A percentile compares a stretch with the other conserved stretches of the same genome.
Evolutionary conservation across 2,888 invertebrate species (phyloP).

Genomic region (Leucophora obtusa): DNA sequence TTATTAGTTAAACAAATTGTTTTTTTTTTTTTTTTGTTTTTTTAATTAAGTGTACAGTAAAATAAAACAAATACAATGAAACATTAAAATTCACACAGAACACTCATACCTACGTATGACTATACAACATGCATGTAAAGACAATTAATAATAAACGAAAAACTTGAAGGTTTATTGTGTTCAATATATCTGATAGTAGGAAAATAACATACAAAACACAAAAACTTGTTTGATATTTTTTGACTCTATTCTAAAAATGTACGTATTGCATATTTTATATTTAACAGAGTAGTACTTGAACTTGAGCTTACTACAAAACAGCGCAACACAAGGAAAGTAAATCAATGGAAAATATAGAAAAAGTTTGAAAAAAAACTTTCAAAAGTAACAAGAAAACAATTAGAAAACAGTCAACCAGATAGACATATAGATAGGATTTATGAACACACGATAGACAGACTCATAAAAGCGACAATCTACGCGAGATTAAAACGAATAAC

Average conservation of each 20-base stretch:
- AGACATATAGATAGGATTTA: not conserved
- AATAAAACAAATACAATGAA: not conserved
- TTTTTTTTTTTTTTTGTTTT: constrained; percentile 6
- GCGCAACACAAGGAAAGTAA: constrained; percentile 15
- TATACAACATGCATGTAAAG: not conserved
- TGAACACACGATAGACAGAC: not conserved
- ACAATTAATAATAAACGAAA: constrained; percentile 19
- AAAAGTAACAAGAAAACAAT: not conserved
- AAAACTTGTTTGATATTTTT: constrained; percentile 37
- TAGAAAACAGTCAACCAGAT: not conserved
- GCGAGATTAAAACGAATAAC: too few species aligned
- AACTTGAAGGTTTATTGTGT: constrained; percentile 24
- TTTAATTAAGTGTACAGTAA: constrained; percentile 43
- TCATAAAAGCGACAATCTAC: not conserved
- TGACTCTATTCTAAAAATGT: not conserved
- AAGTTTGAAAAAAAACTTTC: not conserved
- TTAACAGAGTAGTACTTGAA: constrained; percentile 40
- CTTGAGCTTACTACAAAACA: constrained; percentile 44
- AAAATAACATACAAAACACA: constrained; percentile 17
- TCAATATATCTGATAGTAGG: constrained; percentile 6
- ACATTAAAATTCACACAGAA: constrained; percentile 10
- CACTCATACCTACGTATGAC: constrained; percentile 4
- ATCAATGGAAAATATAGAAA: not conserved
- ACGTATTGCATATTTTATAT: not conserved
- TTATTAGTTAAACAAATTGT: constrained; percentile 22